These are phyloP conservation scores for Zapus hudsonius DNA, from an alignment of 2,113 vertebrate genomes.

Conservation along the genomic window DNA sequence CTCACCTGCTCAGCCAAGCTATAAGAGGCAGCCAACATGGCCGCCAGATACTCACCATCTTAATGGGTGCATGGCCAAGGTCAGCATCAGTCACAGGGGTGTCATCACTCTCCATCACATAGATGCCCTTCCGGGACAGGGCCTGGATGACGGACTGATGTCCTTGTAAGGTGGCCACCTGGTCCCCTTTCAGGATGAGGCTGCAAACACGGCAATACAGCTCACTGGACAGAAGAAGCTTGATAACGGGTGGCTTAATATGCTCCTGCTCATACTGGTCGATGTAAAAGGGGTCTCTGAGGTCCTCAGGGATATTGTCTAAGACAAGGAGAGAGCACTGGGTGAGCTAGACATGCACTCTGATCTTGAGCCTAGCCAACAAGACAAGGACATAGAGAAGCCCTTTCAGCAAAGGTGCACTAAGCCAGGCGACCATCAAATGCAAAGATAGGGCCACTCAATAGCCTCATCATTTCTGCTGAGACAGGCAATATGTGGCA, in stretches of 20 bases:
- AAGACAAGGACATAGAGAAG: background rate
- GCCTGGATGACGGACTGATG: conserved; percentile 95
- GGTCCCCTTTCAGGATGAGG: conserved; percentile 93
- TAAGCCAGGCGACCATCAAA: accelerated
- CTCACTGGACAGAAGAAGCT: conserved; percentile 93
- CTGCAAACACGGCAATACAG: conserved; percentile 94
- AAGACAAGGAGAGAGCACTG: background rate
- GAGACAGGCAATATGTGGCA: accelerated
- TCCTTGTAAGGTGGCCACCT: conserved; percentile 90
- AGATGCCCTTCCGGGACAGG: conserved; percentile 93
- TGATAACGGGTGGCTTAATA: conserved; percentile 94
- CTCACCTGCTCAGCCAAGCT: background rate
- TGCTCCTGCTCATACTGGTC: conserved; percentile 98
- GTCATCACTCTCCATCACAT: conserved; percentile 93
- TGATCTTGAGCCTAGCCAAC: background rate
- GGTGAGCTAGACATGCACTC: background rate
- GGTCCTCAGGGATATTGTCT: conserved; percentile 95
- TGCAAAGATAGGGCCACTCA: accelerated
- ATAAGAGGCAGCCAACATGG: background rate
- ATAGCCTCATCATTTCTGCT: background rate
- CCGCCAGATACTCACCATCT: conserved; percentile 90
- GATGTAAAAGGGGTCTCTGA: conserved; percentile 95
- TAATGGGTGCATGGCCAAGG: conserved; percentile 92
- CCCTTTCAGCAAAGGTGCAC: background rate
- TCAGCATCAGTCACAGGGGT: conserved; percentile 91